A percentile compares a stretch with the other conserved stretches of the same genome.
Conservation (phyloP, 1,140 invertebrate species). For the Anagrus nilaparvatae region DNA sequence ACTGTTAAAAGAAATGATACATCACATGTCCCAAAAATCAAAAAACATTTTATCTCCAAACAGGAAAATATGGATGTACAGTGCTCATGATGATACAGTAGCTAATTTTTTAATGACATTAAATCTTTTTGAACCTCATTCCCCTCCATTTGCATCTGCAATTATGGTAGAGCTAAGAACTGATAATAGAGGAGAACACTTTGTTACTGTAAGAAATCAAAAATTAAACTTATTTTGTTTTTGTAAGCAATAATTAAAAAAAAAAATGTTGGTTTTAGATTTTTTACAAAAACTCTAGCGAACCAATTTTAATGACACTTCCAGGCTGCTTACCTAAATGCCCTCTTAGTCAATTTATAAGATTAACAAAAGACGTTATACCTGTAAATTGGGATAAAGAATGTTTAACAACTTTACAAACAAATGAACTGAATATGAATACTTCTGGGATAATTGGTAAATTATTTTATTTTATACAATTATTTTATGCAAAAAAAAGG, state of each 20-base stretch:
- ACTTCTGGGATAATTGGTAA: constrained; percentile 31
- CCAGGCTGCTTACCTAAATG: constrained; percentile 51
- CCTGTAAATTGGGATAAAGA: constrained; percentile 48
- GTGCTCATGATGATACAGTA: constrained; percentile 74
- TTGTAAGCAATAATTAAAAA: constrained; percentile 1
- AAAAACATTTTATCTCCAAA: constrained; percentile 35
- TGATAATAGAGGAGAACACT: constrained; percentile 30
- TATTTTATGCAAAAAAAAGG: not conserved
- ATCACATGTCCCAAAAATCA: constrained; percentile 45
- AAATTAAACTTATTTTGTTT: constrained; percentile 4
- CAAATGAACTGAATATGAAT: constrained; percentile 25
- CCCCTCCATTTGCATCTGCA: constrained; percentile 61
- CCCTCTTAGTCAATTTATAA: constrained; percentile 45
- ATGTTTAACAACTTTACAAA: constrained; percentile 34
- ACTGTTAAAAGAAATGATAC: constrained; percentile 53
- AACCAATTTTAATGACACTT: constrained; percentile 42
- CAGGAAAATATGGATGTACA: constrained; percentile 63
- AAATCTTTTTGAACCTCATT: constrained; percentile 59
- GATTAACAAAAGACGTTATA: constrained; percentile 42
- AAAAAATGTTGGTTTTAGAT: constrained; percentile 35
- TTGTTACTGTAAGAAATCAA: constrained; percentile 35
- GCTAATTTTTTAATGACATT: constrained; percentile 65
- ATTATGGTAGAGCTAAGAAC: constrained; percentile 60
- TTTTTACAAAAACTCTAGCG: constrained; percentile 52
- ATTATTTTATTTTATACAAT: constrained; percentile 11